Evolutionary conservation across 2,113 vertebrate genomes (phyloP), one percentile per base, ranked within the genome.

Genomic region (Ammodytes marinus): DNA sequence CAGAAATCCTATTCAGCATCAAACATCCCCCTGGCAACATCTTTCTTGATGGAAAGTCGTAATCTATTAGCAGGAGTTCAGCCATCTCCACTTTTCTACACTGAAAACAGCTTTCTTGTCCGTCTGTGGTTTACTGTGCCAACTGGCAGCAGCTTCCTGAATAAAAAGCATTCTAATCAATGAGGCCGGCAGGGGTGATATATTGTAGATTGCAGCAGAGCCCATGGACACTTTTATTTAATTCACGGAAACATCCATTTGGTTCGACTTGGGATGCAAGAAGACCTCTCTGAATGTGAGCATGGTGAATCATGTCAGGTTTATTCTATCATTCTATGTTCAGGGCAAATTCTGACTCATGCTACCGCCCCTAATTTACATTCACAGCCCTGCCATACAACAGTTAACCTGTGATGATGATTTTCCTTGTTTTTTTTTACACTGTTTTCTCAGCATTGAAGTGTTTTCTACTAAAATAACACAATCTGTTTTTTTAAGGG

Each of bases 1-100:
- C 50, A 12, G 64, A 77, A 85, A 91, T 88, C 79, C 84, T 55
- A 10, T 83, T 79, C 63, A 35, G 52, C 80, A 59, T 85, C 66
- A 69, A 64, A 81, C 69, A 46, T 83, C 86, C 79, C 79, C 27
- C 61, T 35, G 58, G 67, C 82, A 75, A 74, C 79, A 65, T 82
- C 83, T 81, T 60, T 80, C 73, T 80, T 64, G 70, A 83, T 88
- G 84, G 77, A 71, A 78, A 86, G 79, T 81, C n/a, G 3, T 81
- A 78, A 86, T 90, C 79, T 87, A 81, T 89, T 74, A 79, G 76
- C 58, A 76, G 80, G 68, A 77, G 54, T 83, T 74, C 72, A 86
- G 80, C 85, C 85, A 75, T 86, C 82, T 86, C 72, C 71, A 45
- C 78, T 86, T 49, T 77, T 74, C n/a, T 74, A 50, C 43, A 6